Percentiles rank a stretch among this genome's conserved stretches.
Evolutionary conservation across 1,140 invertebrate species (phyloP).

Genomic region (Telenomus remus): DNA sequence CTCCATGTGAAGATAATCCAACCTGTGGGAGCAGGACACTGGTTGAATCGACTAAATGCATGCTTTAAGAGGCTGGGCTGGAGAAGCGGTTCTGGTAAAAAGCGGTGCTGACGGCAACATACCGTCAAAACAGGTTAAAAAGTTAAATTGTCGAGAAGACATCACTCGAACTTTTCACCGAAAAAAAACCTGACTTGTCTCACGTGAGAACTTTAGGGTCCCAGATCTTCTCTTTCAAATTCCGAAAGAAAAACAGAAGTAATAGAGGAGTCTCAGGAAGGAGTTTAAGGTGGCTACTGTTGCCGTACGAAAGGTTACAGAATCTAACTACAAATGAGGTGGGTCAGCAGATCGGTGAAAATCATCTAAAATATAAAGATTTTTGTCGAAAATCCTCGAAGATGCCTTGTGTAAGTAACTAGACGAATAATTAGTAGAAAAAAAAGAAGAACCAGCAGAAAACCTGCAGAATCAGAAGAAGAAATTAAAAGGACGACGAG

Average conservation of each 20-base stretch:
- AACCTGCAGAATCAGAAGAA: too few relatives aligned
- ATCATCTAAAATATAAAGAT: too few relatives aligned
- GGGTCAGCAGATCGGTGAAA: slow-evolving; percentile 5
- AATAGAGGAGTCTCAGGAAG: slow-evolving; percentile 62
- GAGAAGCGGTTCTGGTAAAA: slow-evolving; percentile 60
- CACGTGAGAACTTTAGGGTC: slow-evolving; percentile 66
- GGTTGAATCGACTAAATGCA: too few relatives aligned
- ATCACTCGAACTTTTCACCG: slow-evolving; percentile 66
- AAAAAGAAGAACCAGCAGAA: too few relatives aligned
- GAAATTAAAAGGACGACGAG: background rate
- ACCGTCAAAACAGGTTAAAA: slow-evolving; percentile 61
- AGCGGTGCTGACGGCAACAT: slow-evolving; percentile 23
- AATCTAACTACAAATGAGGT: slow-evolving; percentile 54
- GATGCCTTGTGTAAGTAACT: background rate
- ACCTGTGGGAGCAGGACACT: background rate
- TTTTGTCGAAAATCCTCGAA: too few relatives aligned
- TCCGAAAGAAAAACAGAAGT: slow-evolving; percentile 59
- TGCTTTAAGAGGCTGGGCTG: too few relatives aligned
- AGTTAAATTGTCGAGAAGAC: slow-evolving; percentile 49
- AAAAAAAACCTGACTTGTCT: slow-evolving; percentile 61
- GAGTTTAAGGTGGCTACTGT: slow-evolving; percentile 57
- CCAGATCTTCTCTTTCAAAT: slow-evolving; percentile 56
- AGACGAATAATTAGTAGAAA: background rate
- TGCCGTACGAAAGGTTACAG: slow-evolving; percentile 57
- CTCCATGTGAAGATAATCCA: background rate